Conservation (phyloP, 37 sponge, comb jelly and placozoan genomes). For the Diacarnus erythraeanus region DNA sequence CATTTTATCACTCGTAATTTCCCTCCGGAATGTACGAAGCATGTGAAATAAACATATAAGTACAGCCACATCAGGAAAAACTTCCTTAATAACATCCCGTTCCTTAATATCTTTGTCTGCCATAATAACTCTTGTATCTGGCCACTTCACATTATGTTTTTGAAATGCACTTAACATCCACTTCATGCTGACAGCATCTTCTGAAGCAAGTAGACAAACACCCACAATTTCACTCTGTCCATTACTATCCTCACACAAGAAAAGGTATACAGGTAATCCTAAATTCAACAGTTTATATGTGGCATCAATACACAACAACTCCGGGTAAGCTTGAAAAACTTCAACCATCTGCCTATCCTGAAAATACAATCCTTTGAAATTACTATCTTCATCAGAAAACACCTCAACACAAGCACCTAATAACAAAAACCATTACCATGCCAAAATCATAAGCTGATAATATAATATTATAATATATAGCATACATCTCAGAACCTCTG, state of each 20-base stretch:
- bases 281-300: too few relatives aligned
- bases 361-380: too few relatives aligned
- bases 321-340: too few relatives aligned
- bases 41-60: conserved; percentile 68
- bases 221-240: conserved; percentile 62
- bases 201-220: conserved; percentile 11
- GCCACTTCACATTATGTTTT: conserved; percentile 33
- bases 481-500: too few relatives aligned
- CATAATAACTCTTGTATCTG: conserved; percentile 29
- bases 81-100: conserved; percentile 23
- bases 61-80: conserved; percentile 38
- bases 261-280: too few relatives aligned
- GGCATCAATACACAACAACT: too few relatives aligned
- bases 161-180: conserved; percentile 60
- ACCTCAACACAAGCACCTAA: too few relatives aligned
- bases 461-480: too few relatives aligned
- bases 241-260: conserved; percentile 49
- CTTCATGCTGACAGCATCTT: conserved; percentile 13
- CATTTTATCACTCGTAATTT: conserved; percentile 57
- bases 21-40: conserved; percentile 35
- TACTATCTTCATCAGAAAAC: too few relatives aligned
- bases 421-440: too few relatives aligned
- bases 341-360: too few relatives aligned
- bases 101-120: conserved; percentile 67
- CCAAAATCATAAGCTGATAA: too few relatives aligned